Evolutionary conservation across 2,888 invertebrate genomes (phyloP).

Genomic region (Phasia obesa): DNA sequence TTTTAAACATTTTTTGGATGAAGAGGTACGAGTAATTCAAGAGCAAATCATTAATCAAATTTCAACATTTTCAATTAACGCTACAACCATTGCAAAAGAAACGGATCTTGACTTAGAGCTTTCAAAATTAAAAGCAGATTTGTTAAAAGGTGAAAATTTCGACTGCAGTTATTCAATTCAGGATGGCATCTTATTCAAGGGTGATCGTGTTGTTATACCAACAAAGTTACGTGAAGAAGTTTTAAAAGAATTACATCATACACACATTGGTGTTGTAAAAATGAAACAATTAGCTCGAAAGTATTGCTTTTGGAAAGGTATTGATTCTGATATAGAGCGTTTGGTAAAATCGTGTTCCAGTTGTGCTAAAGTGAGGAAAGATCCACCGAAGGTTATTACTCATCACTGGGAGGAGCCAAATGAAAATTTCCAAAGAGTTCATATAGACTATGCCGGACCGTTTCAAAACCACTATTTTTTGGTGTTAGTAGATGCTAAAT

Average conservation of each 20-base stretch:
- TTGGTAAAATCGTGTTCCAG: slow-evolving; percentile 50
- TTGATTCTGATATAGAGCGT: slow-evolving; percentile 75
- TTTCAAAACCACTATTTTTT: slow-evolving; percentile 51
- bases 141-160: slow-evolving; percentile 23
- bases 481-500: background rate
- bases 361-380: slow-evolving; percentile 42
- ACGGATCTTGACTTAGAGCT: slow-evolving; percentile 26
- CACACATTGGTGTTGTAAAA: slow-evolving; percentile 75
- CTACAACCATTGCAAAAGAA: slow-evolving; percentile 33
- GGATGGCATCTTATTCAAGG: slow-evolving; percentile 55
- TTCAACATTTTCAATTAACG: slow-evolving; percentile 44
- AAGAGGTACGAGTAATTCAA: slow-evolving; percentile 17
- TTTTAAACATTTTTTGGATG: slow-evolving; percentile 30
- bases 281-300: slow-evolving; percentile 72
- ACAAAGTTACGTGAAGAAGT: slow-evolving; percentile 37
- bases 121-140: slow-evolving; percentile 36
- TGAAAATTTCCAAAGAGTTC: slow-evolving; percentile 57
- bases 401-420: slow-evolving; percentile 50
- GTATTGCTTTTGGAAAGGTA: slow-evolving; percentile 75
- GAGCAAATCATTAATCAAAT: slow-evolving; percentile 51
- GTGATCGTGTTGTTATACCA: slow-evolving; percentile 56
- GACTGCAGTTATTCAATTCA: slow-evolving; percentile 20
- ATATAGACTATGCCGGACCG: slow-evolving; percentile 48
- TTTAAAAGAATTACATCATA: slow-evolving; percentile 62
- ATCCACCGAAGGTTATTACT: background rate